Base-by-base conservation (phyloP, 2,888 invertebrate species). In the Oscheius sp. region DNA sequence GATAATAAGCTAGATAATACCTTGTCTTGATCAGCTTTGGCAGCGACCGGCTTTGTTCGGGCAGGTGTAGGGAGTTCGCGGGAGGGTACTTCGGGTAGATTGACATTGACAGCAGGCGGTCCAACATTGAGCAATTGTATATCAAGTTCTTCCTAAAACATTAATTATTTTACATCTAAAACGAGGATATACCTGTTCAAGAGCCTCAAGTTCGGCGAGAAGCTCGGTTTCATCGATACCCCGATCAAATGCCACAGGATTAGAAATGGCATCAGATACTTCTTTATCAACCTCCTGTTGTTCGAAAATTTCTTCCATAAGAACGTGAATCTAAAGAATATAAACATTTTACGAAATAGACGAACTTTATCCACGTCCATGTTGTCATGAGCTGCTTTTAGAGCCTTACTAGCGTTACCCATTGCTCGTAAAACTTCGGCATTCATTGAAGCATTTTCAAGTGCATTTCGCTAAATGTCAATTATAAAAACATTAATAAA, bases 271-370 rank as follows among this genome's bases (percentile, higher is more conserved):
- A 87, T 96, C 95, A 0, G 95, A 94, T 84, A 98, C 97, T 90
- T 98, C 98, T 81, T 92, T 92, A 1, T 97, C 95, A 61, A 98
- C 92, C 49, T 97, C 96, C 88, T 97, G 96, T 88, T 98, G 97
- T 86, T 98, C 98, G 5, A 95, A 95, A 78, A 99, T 95, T 84
- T 98, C 97, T 86, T 98, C 98, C 96, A 98, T 97, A 89, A 98
- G 92, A 84, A 97, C 95, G 87, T 98, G 97, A 0, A 98, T 96
- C 89, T 97, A 36, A 28, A 72, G 64, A 6, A 69, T 62, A 67
- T 59, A 17, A 67, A 33, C 33, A 44, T 2, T 17, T 12, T n/a
- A 30, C 17, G 28, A 17, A 45, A 28, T 5, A 1, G n/a, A 28
- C 28, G 20, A 36, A 77, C 81, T 70, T 84, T 74, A 70, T 85